A percentile compares a stretch with the other conserved stretches of the same genome.
Evolutionary conservation across 2,797 vertebrate species (phyloP).

Genomic region (Enteromius argenteus): DNA sequence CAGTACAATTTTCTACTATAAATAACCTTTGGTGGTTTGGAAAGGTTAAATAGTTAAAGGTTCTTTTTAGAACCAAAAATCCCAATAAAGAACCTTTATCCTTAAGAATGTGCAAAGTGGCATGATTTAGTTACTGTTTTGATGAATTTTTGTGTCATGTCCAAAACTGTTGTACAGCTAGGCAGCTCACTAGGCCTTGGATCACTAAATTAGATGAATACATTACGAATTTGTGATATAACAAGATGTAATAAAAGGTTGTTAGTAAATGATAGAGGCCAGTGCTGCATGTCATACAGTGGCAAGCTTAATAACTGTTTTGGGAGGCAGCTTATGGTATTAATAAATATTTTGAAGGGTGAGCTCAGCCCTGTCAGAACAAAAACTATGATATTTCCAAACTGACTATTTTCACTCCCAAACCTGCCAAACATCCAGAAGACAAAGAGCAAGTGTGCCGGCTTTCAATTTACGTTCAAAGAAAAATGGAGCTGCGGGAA

Average conservation of each 20-base stretch:
- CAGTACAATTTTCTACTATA: not conserved
- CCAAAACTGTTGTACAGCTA: not conserved
- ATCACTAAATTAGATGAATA: not conserved
- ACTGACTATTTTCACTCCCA: conserved; percentile 29
- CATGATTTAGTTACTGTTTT: not conserved
- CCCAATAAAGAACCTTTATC: not conserved
- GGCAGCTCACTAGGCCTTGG: not conserved
- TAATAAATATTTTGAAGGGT: conserved; percentile 38
- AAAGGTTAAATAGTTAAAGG: not conserved
- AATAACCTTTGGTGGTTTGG: not conserved
- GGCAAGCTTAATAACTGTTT: conserved; percentile 19
- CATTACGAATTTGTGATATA: not conserved
- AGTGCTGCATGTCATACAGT: conserved; percentile 14
- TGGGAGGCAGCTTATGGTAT: not conserved
- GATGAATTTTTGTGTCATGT: not conserved
- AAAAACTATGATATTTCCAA: conserved; percentile 30
- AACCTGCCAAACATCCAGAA: conserved; percentile 36
- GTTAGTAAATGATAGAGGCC: conserved; percentile 25
- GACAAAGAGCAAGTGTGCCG: conserved; percentile 29
- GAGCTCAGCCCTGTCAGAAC: conserved; percentile 24
- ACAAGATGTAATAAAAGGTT: conserved; percentile 36
- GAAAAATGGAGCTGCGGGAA: conserved; percentile 21
- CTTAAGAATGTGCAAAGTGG: not conserved
- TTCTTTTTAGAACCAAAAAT: not conserved
- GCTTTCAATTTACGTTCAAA: conserved; percentile 40